These are phyloP conservation scores for Enteromius paludinosus DNA, from an alignment of 2,797 vertebrate species.

Conservation along the genomic window DNA sequence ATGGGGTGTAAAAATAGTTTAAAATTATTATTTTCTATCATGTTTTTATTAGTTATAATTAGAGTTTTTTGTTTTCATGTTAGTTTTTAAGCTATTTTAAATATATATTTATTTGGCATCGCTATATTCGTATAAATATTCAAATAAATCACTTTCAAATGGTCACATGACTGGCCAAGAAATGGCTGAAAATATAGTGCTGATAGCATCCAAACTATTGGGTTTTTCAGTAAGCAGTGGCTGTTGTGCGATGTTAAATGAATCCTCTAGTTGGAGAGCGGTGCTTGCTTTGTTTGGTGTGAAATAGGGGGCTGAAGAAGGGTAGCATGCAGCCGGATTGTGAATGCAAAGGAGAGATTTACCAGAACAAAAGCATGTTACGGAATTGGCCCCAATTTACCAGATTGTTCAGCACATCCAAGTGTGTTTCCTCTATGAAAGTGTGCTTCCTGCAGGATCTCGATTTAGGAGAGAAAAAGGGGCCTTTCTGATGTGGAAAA, in stretches of 20 bases:
- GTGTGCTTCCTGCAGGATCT: slow-evolving; percentile 18
- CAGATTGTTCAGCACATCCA: slow-evolving; percentile 9
- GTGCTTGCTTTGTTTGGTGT: slow-evolving; percentile 31
- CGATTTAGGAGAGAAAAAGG: neutral
- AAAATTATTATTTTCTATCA: neutral
- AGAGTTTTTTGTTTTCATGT: neutral
- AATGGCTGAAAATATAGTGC: neutral
- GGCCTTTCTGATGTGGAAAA: slow-evolving; percentile 23
- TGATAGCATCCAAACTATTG: neutral
- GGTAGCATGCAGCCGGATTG: slow-evolving; percentile 1
- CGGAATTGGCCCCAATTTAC: slow-evolving; percentile 19
- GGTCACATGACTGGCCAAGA: neutral
- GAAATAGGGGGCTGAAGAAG: slow-evolving; percentile 26
- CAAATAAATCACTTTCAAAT: neutral
- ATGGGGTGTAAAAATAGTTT: neutral
- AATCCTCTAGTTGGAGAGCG: neutral
- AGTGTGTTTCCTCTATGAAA: slow-evolving; percentile 19
- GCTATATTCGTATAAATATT: neutral
- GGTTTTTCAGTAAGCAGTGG: slow-evolving; percentile 4
- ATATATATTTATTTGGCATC: too few relatives aligned
- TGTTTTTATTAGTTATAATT: too few relatives aligned
- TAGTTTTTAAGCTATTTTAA: neutral
- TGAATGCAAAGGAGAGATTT: slow-evolving; percentile 39
- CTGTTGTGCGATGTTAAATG: slow-evolving; percentile 8
- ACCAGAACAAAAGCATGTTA: slow-evolving; percentile 17